Conservation (phyloP, 2,797 vertebrate genomes). For the Neoniphon sammara region DNA sequence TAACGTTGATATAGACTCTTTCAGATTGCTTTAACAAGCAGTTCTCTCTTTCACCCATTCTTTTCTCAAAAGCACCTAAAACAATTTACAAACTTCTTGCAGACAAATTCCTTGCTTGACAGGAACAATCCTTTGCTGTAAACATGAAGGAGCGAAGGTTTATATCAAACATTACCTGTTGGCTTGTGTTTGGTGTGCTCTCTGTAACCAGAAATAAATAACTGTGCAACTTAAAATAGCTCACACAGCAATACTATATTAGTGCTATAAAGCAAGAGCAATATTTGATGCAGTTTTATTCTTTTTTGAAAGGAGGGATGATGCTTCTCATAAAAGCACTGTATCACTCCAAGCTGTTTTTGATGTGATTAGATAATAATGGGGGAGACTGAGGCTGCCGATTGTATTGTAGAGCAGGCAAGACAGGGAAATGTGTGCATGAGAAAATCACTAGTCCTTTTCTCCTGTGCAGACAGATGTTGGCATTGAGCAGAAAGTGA, state of each 20-base stretch:
- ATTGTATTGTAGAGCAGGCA: too few species aligned
- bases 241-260: slow-evolving; percentile 19
- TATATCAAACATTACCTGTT: slow-evolving; percentile 24
- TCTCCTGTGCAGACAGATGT: too few species aligned
- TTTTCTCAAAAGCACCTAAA: slow-evolving; percentile 1
- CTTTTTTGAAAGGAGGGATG: slow-evolving; percentile 41
- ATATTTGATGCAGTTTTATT: slow-evolving; percentile 19
- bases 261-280: slow-evolving; percentile 53
- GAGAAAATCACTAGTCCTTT: too few species aligned
- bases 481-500: too few species aligned
- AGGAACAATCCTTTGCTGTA: slow-evolving; percentile 11
- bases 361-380: too few species aligned
- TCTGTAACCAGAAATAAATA: slow-evolving; percentile 37
- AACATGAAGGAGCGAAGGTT: neutral
- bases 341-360: slow-evolving; percentile 14
- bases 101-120: neutral
- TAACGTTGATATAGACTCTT: too few species aligned
- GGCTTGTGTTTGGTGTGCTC: slow-evolving; percentile 24
- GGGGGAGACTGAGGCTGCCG: too few species aligned
- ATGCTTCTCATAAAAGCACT: slow-evolving; percentile 4
- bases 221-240: too few species aligned
- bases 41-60: slow-evolving; percentile 13
- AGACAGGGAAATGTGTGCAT: too few species aligned
- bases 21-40: neutral
- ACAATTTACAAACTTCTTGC: neutral